Percentiles rank a stretch among this genome's conserved stretches.
Conservation (phyloP, 1,140 invertebrate species). For the Nautilus pompilius region DNA sequence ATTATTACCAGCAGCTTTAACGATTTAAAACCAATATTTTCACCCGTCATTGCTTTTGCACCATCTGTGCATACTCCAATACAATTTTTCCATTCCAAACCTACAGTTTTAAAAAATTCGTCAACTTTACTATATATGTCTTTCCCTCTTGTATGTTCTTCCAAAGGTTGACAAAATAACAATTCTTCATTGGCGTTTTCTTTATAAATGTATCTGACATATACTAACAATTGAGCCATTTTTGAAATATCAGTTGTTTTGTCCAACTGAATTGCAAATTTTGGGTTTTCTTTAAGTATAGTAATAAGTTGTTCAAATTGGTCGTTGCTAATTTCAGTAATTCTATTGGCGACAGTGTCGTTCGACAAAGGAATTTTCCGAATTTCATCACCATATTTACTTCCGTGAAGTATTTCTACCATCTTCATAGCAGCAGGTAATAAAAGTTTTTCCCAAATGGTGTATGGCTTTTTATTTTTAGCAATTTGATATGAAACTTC, state of each 20-base stretch:
- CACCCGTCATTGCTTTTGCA: background rate
- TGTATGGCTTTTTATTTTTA: background rate
- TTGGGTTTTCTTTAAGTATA: background rate
- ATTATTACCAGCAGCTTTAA: background rate
- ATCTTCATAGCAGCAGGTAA: background rate
- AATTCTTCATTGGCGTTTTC: background rate
- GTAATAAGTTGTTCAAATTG: background rate
- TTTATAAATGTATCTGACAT: slow-evolving; percentile 1
- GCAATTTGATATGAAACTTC: background rate
- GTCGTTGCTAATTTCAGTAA: background rate
- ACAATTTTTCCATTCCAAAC: slow-evolving; percentile 2
- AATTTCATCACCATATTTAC: background rate
- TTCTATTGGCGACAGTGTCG: background rate
- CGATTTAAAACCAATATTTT: background rate
- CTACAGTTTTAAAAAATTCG: slow-evolving; percentile 2
- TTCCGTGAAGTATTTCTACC: slow-evolving; percentile 1
- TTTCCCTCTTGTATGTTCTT: background rate
- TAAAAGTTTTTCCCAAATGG: background rate
- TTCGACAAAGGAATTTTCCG: slow-evolving; percentile 1
- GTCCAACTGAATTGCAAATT: background rate
- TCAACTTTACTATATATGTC: background rate
- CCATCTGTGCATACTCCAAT: slow-evolving; percentile 3
- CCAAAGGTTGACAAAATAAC: too few relatives aligned
- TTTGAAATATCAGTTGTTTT: background rate
- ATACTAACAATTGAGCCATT: background rate